Conservation (phyloP, 2,113 vertebrate genomes). For the Conger conger region DNA sequence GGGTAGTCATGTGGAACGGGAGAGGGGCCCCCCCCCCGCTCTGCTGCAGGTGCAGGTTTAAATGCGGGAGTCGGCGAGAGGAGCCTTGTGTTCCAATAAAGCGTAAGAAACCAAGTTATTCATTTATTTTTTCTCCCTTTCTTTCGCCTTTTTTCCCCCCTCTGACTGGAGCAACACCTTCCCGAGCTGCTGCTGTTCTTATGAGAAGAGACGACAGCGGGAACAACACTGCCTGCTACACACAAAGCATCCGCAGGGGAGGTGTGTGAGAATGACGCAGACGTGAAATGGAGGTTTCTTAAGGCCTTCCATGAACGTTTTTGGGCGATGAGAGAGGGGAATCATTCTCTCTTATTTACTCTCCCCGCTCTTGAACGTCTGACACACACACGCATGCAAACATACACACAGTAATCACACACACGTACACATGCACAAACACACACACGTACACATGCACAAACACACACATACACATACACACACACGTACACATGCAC, state of each 20-base stretch:
- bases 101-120: not conserved
- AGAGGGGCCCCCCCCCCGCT: conserved; percentile 19
- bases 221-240: not conserved
- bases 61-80: conserved; percentile 32
- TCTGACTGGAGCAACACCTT: conserved; percentile 9
- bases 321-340: not conserved
- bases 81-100: conserved; percentile 21
- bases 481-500: not conserved
- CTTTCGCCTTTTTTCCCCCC: not conserved
- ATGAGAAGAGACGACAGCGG: conserved; percentile 10
- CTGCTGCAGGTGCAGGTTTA: conserved; percentile 58
- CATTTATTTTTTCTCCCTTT: not conserved
- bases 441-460: not conserved
- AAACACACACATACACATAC: not conserved
- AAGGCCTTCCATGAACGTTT: not conserved
- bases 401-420: not conserved
- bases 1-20: conserved; percentile 49
- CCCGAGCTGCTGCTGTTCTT: not conserved
- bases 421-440: not conserved
- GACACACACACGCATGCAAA: not conserved
- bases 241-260: not conserved
- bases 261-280: not conserved
- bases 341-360: not conserved
- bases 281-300: not conserved
- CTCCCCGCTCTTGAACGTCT: not conserved